Conservation (phyloP, 2,888 invertebrate species). For the Leucophora obtusa region DNA sequence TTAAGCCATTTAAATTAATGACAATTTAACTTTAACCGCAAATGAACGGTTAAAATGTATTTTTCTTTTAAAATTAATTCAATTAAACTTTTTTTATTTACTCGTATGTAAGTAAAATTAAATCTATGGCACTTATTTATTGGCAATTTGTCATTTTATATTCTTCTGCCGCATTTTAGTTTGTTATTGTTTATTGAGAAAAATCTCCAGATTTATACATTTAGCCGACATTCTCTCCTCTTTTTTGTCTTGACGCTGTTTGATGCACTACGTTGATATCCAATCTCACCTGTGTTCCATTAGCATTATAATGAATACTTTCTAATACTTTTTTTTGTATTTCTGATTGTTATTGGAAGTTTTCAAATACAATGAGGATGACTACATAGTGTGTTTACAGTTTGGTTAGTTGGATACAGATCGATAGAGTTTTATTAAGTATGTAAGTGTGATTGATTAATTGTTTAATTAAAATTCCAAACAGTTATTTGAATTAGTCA, state of each 20-base stretch:
- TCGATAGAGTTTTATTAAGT: background rate
- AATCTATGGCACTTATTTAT: slow-evolving; percentile 58
- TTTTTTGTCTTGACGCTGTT: background rate
- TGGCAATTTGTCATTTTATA: slow-evolving; percentile 60
- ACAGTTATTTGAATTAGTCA: slow-evolving; percentile 61
- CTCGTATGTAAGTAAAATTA: slow-evolving; percentile 23
- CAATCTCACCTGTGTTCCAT: slow-evolving; percentile 56
- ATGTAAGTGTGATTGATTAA: slow-evolving; percentile 59
- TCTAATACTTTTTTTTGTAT: slow-evolving; percentile 51
- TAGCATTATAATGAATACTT: slow-evolving; percentile 60
- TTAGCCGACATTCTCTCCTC: slow-evolving; percentile 21
- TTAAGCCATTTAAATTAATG: slow-evolving; percentile 17
- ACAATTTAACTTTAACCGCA: slow-evolving; percentile 52
- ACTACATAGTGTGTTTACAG: slow-evolving; percentile 10
- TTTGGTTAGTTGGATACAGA: slow-evolving; percentile 19
- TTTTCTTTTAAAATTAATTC: slow-evolving; percentile 57
- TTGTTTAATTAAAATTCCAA: slow-evolving; percentile 63
- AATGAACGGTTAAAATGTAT: slow-evolving; percentile 36
- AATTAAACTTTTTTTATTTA: slow-evolving; percentile 42
- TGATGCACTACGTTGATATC: slow-evolving; percentile 15
- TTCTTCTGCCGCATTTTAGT: slow-evolving; percentile 27
- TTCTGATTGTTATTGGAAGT: slow-evolving; percentile 37
- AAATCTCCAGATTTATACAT: slow-evolving; percentile 19
- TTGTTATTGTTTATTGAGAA: slow-evolving; percentile 1
- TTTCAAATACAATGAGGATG: slow-evolving; percentile 19